Evolutionary conservation across 2,113 vertebrate species (phyloP), one percentile per base, ranked within the genome.

Genomic region (Solea solea): DNA sequence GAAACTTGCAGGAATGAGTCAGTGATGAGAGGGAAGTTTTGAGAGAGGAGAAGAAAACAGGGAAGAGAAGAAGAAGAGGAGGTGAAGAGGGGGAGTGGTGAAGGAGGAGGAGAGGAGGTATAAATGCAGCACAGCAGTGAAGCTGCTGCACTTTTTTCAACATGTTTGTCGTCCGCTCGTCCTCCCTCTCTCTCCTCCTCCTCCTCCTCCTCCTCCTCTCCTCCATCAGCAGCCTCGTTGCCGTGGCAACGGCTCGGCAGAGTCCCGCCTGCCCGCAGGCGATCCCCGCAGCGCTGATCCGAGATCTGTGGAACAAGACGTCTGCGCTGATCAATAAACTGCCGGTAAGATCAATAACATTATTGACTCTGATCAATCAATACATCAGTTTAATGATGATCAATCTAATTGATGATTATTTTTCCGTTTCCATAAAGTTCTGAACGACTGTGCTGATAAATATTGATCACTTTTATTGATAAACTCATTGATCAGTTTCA

Each of bases 261-360:
- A 28, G 21, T 14, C 6, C 25, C 58, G 62, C 54, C 76, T 91
- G 90, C 42, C 45, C 13, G 0, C 72, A 72, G 76, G 58, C 72
- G 59, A 45, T 91, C 7, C 78, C 65, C 0, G 3, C 21, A 0
- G 56, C 57, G 13, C 74, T 91, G 69, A 65, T 91, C 69, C 52
- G 72, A 7, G 68, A 84, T 1, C 81, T 90, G 73, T 88, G 88
- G 90, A 82, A 2, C 42, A 28, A 21, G 0, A 87, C 52, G 51
- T 48, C 0, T 0, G 10, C 34, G 34, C 80, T 91, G 56, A 69
- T 76, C 55, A 4, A 54, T 0, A n/a, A 6, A 1, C 82, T 91
- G 55, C 90, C 87, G 63, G 90, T 91, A 75, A 64, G 84, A 78
- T 46, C 70, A 15, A 34, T 55, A 44, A n/a, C 42, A 14, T 11